Evolutionary conservation across 2,888 invertebrate genomes (phyloP).

Genomic region (Euplexia lucipara): DNA sequence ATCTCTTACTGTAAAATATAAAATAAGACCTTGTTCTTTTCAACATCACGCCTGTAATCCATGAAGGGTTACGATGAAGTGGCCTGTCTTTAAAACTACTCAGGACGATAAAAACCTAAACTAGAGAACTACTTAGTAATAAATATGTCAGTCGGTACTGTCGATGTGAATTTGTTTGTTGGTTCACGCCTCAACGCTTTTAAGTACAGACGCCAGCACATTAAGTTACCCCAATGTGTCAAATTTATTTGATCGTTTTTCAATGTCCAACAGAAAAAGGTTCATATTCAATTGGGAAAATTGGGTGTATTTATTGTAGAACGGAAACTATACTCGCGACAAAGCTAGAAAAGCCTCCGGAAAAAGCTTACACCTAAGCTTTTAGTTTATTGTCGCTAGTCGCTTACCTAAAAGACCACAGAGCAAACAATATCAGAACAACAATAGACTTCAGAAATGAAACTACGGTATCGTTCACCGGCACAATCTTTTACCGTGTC

Average conservation of each 20-base stretch:
- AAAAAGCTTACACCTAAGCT: background rate
- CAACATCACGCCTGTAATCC: too few relatives aligned
- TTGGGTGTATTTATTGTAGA: background rate
- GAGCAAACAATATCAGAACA: slow-evolving; percentile 31
- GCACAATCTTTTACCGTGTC: slow-evolving; percentile 38
- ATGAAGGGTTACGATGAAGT: too few relatives aligned
- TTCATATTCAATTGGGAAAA: too few relatives aligned
- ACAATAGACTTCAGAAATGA: slow-evolving; percentile 67
- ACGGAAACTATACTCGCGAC: background rate
- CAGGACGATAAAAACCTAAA: too few relatives aligned
- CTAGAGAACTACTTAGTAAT: background rate
- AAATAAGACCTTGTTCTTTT: too few relatives aligned
- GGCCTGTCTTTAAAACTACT: too few relatives aligned
- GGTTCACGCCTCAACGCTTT: too few relatives aligned
- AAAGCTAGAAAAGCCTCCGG: background rate
- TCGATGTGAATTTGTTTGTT: background rate
- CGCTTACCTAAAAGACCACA: slow-evolving; percentile 47
- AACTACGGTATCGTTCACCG: slow-evolving; percentile 49
- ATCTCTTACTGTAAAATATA: too few relatives aligned
- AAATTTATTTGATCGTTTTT: too few relatives aligned
- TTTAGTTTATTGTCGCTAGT: slow-evolving; percentile 22
- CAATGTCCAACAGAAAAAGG: too few relatives aligned
- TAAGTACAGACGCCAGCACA: too few relatives aligned
- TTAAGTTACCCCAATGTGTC: too few relatives aligned
- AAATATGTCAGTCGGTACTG: background rate